phyloP scores from a whole-genome alignment of 2,113 vertebrate genomes.

The Ia io region DNA sequence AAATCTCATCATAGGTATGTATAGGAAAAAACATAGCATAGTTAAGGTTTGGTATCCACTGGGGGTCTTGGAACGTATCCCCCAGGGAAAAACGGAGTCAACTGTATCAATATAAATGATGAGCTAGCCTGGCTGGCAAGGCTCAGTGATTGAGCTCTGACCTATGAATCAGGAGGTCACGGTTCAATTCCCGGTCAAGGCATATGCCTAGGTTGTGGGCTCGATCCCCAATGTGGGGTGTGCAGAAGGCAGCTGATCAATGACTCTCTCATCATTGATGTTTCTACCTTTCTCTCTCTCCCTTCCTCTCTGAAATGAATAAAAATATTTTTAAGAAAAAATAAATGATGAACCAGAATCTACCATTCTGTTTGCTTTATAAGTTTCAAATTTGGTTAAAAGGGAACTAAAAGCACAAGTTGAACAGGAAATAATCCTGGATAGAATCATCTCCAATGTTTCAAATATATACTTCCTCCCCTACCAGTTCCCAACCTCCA shows the following conservation, averaged over 20 bases:
- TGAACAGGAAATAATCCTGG: background rate
- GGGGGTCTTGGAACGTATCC: background rate
- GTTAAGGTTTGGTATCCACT: background rate
- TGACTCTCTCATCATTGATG: too few relatives aligned
- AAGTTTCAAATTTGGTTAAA: conserved; percentile 17
- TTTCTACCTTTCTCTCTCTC: too few relatives aligned
- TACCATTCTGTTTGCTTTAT: background rate
- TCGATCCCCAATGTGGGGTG: too few relatives aligned
- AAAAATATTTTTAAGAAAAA: too few relatives aligned
- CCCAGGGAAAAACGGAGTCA: background rate
- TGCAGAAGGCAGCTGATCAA: too few relatives aligned
- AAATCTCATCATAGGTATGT: background rate
- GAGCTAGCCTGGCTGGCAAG: too few relatives aligned
- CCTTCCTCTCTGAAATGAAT: too few relatives aligned
- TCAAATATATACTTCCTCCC: background rate
- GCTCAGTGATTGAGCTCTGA: too few relatives aligned
- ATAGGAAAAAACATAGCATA: background rate
- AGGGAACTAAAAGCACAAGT: background rate
- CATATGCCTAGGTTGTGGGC: too few relatives aligned
- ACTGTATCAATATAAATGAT: background rate
- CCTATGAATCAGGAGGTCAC: too few relatives aligned
- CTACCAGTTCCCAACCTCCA: background rate
- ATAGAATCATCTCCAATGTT: background rate
- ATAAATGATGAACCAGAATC: background rate
- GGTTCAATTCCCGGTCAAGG: too few relatives aligned